These are phyloP conservation scores for Pelosia muscerda DNA, from an alignment of 2,888 invertebrate species.

Conservation along the genomic window DNA sequence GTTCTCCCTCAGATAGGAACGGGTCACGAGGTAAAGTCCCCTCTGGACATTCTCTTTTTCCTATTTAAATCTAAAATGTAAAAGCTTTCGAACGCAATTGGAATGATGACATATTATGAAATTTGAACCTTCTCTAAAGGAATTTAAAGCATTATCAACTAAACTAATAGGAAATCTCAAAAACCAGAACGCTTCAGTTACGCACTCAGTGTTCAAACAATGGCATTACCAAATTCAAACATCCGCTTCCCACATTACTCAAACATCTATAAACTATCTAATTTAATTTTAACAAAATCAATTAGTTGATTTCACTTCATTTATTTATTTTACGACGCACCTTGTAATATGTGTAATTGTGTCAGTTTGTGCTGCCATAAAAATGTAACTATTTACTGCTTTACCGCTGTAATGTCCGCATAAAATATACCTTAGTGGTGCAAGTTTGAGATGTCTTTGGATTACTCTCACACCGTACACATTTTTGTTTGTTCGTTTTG, in stretches of 20 bases:
- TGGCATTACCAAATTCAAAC: constrained; percentile 9
- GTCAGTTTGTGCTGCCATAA: constrained; percentile 46
- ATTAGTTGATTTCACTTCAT: constrained; percentile 38
- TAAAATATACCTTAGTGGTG: constrained; percentile 27
- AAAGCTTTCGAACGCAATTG: no score
- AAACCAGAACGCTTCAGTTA: background rate
- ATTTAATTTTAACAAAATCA: constrained; percentile 46
- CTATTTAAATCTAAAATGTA: no score
- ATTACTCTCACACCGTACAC: constrained; percentile 14
- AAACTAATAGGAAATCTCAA: background rate
- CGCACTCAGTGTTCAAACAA: constrained; percentile 6
- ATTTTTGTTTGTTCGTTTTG: background rate
- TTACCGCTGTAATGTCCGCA: constrained; percentile 20
- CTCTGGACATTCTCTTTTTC: no score
- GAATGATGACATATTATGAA: no score
- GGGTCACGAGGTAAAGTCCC: no score
- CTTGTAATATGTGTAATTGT: constrained; percentile 35
- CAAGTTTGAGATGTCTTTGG: constrained; percentile 12
- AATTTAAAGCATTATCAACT: background rate
- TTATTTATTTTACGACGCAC: constrained; percentile 45
- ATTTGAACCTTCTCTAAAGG: background rate
- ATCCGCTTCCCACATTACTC: constrained; percentile 37
- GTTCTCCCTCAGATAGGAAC: no score
- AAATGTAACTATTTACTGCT: constrained; percentile 31
- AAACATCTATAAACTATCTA: constrained; percentile 33